Percentiles rank a stretch among this genome's conserved stretches.
phyloP scores from a whole-genome alignment of 2,113 vertebrate genomes.

The Myanophis thanlyinensis region DNA sequence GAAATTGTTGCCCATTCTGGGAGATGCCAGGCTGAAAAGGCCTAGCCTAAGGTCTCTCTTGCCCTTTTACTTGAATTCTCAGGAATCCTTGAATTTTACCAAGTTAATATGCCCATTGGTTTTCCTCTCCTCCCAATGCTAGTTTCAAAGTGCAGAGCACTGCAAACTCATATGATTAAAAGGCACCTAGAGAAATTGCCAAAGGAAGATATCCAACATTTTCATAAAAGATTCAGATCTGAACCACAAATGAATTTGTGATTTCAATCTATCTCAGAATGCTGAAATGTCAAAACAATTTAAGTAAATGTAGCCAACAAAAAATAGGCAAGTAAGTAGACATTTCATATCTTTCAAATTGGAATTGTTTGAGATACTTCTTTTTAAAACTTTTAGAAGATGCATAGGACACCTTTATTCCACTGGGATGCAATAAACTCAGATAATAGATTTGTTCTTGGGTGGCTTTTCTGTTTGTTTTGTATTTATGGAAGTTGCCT shows the following conservation, averaged over 20 bases:
- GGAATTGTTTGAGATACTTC: neutral
- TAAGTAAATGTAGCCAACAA: neutral
- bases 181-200: neutral
- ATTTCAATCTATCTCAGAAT: neutral
- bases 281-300: neutral
- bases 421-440: neutral
- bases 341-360: neutral
- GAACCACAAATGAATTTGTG: neutral
- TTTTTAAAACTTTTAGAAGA: neutral
- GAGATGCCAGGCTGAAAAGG: neutral
- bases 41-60: neutral
- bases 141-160: neutral
- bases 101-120: neutral
- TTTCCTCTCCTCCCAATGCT: neutral
- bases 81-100: neutral
- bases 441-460: neutral
- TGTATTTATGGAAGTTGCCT: neutral
- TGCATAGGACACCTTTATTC: neutral
- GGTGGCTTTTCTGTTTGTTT: neutral
- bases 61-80: neutral
- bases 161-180: neutral
- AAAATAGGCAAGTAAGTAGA: neutral
- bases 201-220: neutral
- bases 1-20: neutral
- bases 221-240: neutral